phyloP scores from a whole-genome alignment of 1,140 invertebrate genomes.

The Pemphigus obesinymphae region DNA sequence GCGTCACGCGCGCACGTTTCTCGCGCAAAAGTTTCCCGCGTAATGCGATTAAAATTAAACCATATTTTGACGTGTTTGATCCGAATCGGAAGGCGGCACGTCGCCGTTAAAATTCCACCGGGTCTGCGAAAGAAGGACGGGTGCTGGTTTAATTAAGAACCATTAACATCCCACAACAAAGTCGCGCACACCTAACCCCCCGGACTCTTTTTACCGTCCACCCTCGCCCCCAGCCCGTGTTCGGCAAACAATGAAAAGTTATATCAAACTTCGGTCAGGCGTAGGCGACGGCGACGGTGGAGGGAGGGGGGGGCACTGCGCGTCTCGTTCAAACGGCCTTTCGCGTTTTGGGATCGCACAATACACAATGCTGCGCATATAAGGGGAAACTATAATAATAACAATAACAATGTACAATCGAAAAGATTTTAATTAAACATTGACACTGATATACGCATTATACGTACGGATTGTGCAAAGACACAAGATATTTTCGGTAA shows the following conservation, averaged over 20 bases:
- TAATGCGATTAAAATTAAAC: background rate
- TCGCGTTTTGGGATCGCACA: background rate
- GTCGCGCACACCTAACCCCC: background rate
- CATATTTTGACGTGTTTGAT: background rate
- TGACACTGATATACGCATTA: too few relatives aligned
- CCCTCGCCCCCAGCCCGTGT: background rate
- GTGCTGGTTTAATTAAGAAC: slow-evolving; percentile 5
- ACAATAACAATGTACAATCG: background rate
- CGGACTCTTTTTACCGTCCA: background rate
- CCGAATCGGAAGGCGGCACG: background rate
- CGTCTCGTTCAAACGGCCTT: background rate
- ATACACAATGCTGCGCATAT: background rate
- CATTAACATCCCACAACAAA: background rate
- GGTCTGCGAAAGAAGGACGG: background rate
- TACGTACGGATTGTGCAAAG: too few relatives aligned
- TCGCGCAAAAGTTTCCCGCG: background rate
- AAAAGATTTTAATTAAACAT: slow-evolving; percentile 24
- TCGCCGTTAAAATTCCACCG: background rate
- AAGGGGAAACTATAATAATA: too few relatives aligned
- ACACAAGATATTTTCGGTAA: too few relatives aligned
- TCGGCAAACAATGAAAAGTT: slow-evolving; percentile 23
- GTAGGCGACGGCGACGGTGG: too few relatives aligned
- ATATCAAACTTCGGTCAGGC: background rate
- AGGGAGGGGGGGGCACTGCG: background rate
- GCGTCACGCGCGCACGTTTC: background rate